Base-by-base conservation (phyloP, 2,888 invertebrate genomes). In the Chironomus riparius region DNA sequence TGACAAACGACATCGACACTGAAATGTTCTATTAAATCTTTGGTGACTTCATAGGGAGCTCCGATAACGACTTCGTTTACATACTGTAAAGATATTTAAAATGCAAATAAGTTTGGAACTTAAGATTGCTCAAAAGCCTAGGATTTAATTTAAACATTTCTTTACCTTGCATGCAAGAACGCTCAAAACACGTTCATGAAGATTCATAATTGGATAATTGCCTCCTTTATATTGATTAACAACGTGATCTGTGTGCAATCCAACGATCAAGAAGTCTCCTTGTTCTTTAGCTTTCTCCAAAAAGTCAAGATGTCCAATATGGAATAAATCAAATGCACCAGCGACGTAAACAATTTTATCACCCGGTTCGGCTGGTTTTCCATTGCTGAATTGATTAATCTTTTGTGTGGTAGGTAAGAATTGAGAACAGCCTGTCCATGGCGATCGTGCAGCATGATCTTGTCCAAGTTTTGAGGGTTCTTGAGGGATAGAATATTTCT, bases 171-270 rank as follows among this genome's bases (percentile, higher is more conserved):
- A 98, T 24, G 98, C 97, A 77, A 99, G 86, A 4, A 99, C 97
- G 80, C 97, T 96, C 18, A 99, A 88, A 13, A 97, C 97, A 77
- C 99, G 87, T 84, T 99, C 99, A 83, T 99, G 98, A 70, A 99
- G 88, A 85, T 98, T 98, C 99, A 99, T 99, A 79, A 99, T 99
- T 2, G 99, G 99, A 83, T 95, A 97, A 86, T 99, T 99, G 80
- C 93, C 91, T 76, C 94, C 92, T 83, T 95, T 95, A 84, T 96
- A 96, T 38, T 91, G 87, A 84, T 96, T 95, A 6, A 96, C 95
- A 72, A 91, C 92, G 10, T 94, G 93, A 86, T 98, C 98, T 2
- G 97, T 95, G 83, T 98, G 97, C 6, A 99, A 88, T 3, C 98
- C 99, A 18, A 94, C 94, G 80, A 99, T 98, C 5, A 99, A 86